Conservation (phyloP, 64 coral and sea anemone species). For the Porites australiensis region DNA sequence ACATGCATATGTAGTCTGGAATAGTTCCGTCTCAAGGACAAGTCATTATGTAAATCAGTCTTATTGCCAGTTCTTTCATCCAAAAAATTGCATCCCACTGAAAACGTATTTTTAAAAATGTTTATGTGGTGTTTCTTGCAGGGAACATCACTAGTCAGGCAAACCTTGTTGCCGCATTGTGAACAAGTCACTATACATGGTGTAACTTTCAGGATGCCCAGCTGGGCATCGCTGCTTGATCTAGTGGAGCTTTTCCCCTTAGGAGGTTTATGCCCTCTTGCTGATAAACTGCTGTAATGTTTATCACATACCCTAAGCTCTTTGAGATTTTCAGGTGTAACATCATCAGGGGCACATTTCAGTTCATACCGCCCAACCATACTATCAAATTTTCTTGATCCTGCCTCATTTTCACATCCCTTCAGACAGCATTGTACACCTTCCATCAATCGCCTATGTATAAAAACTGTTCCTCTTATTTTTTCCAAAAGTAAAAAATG, state of each 20-base stretch:
- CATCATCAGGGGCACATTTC: neutral
- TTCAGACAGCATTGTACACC: neutral
- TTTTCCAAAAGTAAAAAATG: neutral
- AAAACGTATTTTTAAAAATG: neutral
- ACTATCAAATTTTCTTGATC: neutral
- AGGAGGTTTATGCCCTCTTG: neutral
- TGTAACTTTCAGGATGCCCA: neutral
- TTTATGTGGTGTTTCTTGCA: neutral
- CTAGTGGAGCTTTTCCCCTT: neutral
- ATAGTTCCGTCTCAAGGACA: neutral
- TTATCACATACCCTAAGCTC: neutral
- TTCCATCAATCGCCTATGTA: neutral
- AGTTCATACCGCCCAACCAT: neutral
- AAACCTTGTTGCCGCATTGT: neutral
- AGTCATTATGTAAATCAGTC: neutral
- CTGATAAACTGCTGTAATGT: neutral
- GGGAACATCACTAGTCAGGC: neutral
- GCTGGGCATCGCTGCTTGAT: neutral
- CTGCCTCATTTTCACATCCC: neutral
- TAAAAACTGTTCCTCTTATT: neutral
- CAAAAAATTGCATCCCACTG: neutral
- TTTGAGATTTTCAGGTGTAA: conserved; percentile 1
- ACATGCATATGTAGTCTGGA: neutral
- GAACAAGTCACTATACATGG: neutral
- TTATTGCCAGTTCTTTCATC: neutral